Conservation (phyloP, 1,140 invertebrate species). For the Epicauta chinensis region DNA sequence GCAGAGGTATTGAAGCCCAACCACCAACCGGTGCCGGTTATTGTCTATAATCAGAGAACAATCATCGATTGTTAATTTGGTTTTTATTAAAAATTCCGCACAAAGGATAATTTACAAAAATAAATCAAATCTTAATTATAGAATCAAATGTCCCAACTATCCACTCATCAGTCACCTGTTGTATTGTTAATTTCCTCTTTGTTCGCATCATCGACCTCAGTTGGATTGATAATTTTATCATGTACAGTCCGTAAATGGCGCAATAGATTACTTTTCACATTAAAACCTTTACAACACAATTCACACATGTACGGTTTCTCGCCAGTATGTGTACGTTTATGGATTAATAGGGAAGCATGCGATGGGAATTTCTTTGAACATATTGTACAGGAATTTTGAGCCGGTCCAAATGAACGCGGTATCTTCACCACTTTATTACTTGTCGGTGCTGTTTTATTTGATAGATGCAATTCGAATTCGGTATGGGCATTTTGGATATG, state of each 20-base stretch:
- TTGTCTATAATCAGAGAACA: slow-evolving; percentile 39
- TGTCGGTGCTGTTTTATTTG: slow-evolving; percentile 49
- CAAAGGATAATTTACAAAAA: no score
- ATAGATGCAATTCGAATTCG: slow-evolving; percentile 72
- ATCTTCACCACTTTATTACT: slow-evolving; percentile 7
- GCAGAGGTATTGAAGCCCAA: slow-evolving; percentile 60
- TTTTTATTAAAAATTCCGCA: no score
- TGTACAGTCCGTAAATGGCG: slow-evolving; percentile 65
- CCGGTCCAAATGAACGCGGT: slow-evolving; percentile 19
- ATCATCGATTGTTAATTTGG: no score
- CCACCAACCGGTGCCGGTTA: slow-evolving; percentile 62
- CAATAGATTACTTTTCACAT: slow-evolving; percentile 68
- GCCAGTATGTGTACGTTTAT: slow-evolving; percentile 63
- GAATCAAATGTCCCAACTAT: no score
- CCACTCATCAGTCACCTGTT: slow-evolving; percentile 10
- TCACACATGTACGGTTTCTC: slow-evolving; percentile 66
- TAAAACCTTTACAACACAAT: slow-evolving; percentile 69
- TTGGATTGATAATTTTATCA: slow-evolving; percentile 55
- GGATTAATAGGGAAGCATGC: slow-evolving; percentile 69
- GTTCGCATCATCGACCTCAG: slow-evolving; percentile 28
- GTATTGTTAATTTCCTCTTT: slow-evolving; percentile 2
- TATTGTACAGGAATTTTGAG: slow-evolving; percentile 61
- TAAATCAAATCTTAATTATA: no score
- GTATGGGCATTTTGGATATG: slow-evolving; percentile 78
- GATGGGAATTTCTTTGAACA: slow-evolving; percentile 72